Percentiles rank a stretch among this genome's conserved stretches.
Conservation (phyloP, 2,888 invertebrate genomes). For the Elmis aenea region DNA sequence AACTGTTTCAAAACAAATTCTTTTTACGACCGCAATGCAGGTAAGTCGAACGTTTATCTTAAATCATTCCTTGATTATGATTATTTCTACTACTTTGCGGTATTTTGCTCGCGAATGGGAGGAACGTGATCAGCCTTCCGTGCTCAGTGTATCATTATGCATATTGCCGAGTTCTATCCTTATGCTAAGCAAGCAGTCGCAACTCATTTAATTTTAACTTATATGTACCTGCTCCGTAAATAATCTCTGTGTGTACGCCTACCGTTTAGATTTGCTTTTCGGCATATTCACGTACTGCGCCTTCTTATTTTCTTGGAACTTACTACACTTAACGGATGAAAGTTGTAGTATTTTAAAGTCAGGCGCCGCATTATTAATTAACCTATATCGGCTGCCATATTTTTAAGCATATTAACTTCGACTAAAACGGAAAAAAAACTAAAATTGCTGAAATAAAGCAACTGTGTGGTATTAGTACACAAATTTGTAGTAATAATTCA, state of each 20-base stretch:
- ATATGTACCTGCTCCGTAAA: slow-evolving; percentile 9
- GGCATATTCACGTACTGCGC: too few relatives aligned
- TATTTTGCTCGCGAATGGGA: slow-evolving; percentile 24
- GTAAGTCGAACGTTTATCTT: slow-evolving; percentile 12
- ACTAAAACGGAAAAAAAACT: too few relatives aligned
- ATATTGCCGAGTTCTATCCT: slow-evolving; percentile 18
- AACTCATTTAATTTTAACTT: slow-evolving; percentile 16
- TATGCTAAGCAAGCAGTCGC: slow-evolving; percentile 7
- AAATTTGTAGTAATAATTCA: too few relatives aligned
- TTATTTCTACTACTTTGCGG: slow-evolving; percentile 19
- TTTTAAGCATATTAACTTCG: too few relatives aligned
- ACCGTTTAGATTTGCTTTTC: slow-evolving; percentile 18
- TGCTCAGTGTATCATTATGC: slow-evolving; percentile 24
- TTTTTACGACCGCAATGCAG: slow-evolving; percentile 11
- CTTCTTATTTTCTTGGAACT: too few relatives aligned
- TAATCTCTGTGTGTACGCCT: slow-evolving; percentile 15
- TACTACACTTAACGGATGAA: too few relatives aligned
- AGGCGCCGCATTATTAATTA: too few relatives aligned
- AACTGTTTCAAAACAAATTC: slow-evolving; percentile 6
- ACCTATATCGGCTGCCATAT: too few relatives aligned
- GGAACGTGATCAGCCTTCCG: slow-evolving; percentile 23
- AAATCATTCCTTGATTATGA: slow-evolving; percentile 18
- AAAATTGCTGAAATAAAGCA: too few relatives aligned
- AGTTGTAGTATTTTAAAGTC: too few relatives aligned
- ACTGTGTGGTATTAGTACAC: too few relatives aligned